Base-by-base conservation (phyloP, 1,140 invertebrate species). In the Bombus sylvicola region DNA sequence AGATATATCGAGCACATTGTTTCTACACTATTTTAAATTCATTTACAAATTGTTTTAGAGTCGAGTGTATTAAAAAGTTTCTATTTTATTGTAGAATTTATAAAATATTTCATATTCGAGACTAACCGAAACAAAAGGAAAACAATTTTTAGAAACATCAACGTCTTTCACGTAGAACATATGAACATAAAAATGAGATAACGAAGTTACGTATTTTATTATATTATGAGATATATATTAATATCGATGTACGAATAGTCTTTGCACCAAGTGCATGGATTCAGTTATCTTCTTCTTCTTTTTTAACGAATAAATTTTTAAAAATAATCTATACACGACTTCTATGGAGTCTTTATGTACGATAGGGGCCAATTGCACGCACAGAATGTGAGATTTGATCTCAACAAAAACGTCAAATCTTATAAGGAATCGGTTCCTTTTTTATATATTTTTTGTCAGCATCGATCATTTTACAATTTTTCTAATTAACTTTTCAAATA, bases 21-120 rank as follows among this genome's bases (percentile, higher is more conserved):
- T 84, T 76, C 43, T 57, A 78, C 80, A 72, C 59, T 47, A 43
- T 57, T 84, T 81, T 39, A 75, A 85, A 79, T 87, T 92, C 89
- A 90, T 89, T 93, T 92, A 90, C 77, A 77, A 87, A 87, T 69
- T 86, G 87, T 88, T 89, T 91, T 85, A 88, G 88, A 89, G 90
- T 88, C 87, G 69, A 91, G 85, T 78, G 73, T 90, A 90, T 91
- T 91, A 89, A 88, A 41, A 92, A 81, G 89, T 92, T 91, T 94
- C 88, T 93, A 93, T 92, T 94, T 93, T 93, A 93, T 93, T 91
- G 92, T 86, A 90, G 89, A 93, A 87, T 87, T 93, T 86, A 75
- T 82, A 82, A n/a, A 31, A 82, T 82, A 41, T 73, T 86, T 82
- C 47, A 43, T 86, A 82, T 86, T 82, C 59, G 80, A 59, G 59